Evolutionary conservation across 2,888 invertebrate species (phyloP), one percentile per base, ranked within the genome.

Genomic region (Chirona hameri): DNA sequence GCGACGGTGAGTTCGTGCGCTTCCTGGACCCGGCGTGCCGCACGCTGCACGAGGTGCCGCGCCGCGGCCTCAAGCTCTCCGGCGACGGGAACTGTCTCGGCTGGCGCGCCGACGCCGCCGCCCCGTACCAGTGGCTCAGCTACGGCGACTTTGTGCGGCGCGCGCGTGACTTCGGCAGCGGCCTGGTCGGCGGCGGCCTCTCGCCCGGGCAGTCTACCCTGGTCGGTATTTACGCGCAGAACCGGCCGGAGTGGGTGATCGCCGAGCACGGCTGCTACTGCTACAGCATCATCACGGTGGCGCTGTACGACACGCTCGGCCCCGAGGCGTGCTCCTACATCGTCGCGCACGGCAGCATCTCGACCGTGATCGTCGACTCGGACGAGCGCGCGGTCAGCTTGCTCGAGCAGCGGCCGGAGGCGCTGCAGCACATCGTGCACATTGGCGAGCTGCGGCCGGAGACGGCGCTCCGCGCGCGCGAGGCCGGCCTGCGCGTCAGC

Each of bases 291-390:
- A 96, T 97, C 82, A 92, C 97, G 86, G 96, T 98, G 85, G 98
- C 98, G 82, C 91, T 99, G 83, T 98, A 99, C 88, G 99, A 99
- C 88, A 98, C 98, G 7, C 91, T 98, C 85, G 98, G 98, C 87
- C 95, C 96, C 86, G 97, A 98, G 88, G 97, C 98, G 85, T 97
- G 97, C 91, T 94, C 95, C 89, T 97, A 94, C 90, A 97, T 98
- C 89, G 95, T 98, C 87, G 94, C 95, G 88, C 97, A 97, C 92
- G 93, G 79, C 46, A 48, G n/a, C 88, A 96, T 97, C 91, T 90
- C 91, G 85, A 91, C 95, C 84, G 95, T 97, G 82, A 90, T 98
- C 83, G 95, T 95, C 87, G 97, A 98, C 88, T 95, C 95, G 86
- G 95, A 95, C 88, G 92, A 92, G 86, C 97, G 97, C 90, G 95